Base-by-base conservation (phyloP, 1,140 invertebrate genomes). In the Bombus pascuorum region DNA sequence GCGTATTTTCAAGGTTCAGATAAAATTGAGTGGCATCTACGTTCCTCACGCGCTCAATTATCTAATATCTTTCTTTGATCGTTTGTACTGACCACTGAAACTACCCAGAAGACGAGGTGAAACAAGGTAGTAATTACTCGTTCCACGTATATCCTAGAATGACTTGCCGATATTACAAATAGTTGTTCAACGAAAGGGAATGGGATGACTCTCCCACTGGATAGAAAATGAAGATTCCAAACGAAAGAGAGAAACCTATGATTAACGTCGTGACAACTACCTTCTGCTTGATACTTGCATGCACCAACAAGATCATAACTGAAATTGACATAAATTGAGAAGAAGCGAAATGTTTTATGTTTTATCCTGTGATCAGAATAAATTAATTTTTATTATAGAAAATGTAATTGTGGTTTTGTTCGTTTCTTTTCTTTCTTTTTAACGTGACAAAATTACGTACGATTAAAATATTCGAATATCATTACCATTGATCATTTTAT, bases 111-210 rank as follows among this genome's bases (percentile, higher is more conserved):
- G 83, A 57, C 47, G 28, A 5, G 44, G 28, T 42, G 42, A 34
- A 68, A 80, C 59, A 57, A 72, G 28, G 18, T 1, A 22, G 47
- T 32, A 66, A 79, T 87, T 78, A 78, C 82, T 86, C 37, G 62
- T 74, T 42, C 39, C 72, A 18, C 15, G 47, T 47, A 6, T 47
- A 79, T 39, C 47, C 47, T 25, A 25, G 72, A 70, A 86, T 87
- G 73, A 87, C 86, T 87, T 57, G 86, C 72, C 75, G 81, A 87
- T 87, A 87, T 87, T 72, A 39, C 44, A 65, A 87, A 82, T 87
- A 62, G 85, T 86, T 87, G 82, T 73, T 73, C 62, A 83, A 87
- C 47, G 71, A 86, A 78, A 81, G 86, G 84, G 84, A 87, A 87
- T 81, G 76, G 85, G 53, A 87, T 18, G 77, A 39, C 25, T 53